Base-by-base conservation (phyloP, 2,888 invertebrate species). In the Sesia apiformis region DNA sequence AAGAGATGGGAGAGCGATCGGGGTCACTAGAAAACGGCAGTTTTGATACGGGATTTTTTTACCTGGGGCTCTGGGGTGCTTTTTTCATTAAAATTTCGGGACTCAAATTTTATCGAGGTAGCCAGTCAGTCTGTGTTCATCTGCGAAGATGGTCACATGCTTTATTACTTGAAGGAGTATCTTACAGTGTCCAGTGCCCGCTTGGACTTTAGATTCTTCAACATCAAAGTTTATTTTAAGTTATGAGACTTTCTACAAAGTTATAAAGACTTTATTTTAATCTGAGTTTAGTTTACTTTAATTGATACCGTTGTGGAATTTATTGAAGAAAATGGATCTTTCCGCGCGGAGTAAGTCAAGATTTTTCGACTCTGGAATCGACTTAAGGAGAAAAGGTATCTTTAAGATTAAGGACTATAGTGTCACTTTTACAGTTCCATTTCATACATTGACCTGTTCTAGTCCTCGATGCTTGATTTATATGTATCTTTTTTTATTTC, bases 1-100 rank as follows among this genome's bases (percentile, higher is more conserved):
- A 89, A 84, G 81, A 86, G 86, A 88, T 87, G 86, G 78, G 76
- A 84, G 86, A 87, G 76, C 79, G 87, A 89, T 89, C 88, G 86
- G 89, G 89, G 89, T 89, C 89, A 89, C 87, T 88, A 88, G 87
- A 84, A 89, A 89, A 88, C 84, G 83, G 85, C 83, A 86, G 88
- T 89, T 87, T 87, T 88, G 82, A 86, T 88, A 84, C 83, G 85
- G 81, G 79, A 70, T 81, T 89, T 88, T 88, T 88, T 88, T 89
- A 85, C 85, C 89, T 85, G 85, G 71, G 68, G 66, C 72, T 75
- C 76, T 75, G 80, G 86, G 85, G 76, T 73, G 72, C 72, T 77
- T 85, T 86, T 88, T 87, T 84, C 75, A 75, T 73, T 75, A 72
- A 76, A 76, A 76, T 79, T 78, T 73, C 61, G 76, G 77, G 77